Conservation (phyloP, 1,140 invertebrate genomes). For the Drosophila tropicalis region DNA sequence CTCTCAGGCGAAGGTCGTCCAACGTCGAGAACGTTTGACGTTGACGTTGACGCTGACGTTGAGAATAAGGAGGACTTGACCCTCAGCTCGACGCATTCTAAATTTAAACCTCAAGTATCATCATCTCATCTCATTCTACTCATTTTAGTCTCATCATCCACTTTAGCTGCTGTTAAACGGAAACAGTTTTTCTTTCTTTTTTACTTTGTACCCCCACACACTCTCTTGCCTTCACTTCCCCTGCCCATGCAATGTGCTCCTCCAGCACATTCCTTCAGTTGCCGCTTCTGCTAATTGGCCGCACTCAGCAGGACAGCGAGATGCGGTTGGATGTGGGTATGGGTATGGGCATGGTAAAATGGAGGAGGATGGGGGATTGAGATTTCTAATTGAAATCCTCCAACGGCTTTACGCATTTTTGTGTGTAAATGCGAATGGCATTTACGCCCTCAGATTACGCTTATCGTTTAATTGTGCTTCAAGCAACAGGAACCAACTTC, state of each 20-base stretch:
- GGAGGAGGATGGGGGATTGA: conserved; percentile 25
- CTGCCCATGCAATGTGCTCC: not conserved
- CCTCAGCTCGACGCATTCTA: conserved; percentile 29
- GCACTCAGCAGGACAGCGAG: conserved; percentile 52
- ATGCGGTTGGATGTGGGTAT: not conserved
- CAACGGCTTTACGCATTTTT: conserved; percentile 74
- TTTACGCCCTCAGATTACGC: conserved; percentile 68
- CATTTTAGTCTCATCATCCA: conserved; percentile 6
- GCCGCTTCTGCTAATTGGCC: conserved; percentile 75
- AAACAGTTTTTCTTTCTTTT: conserved; percentile 73
- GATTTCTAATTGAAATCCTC: conserved; percentile 70
- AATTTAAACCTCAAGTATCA: conserved; percentile 69
- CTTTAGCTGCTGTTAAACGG: conserved; percentile 53
- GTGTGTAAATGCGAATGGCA: conserved; percentile 64
- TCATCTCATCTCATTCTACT: conserved; percentile 45
- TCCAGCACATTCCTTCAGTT: not conserved
- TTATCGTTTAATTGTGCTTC: conserved; percentile 75
- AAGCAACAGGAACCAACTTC: conserved; percentile 61
- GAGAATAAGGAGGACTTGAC: conserved; percentile 9
- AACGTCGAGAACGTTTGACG: not conserved
- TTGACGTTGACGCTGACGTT: not conserved
- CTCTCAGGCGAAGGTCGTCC: conserved; percentile 1
- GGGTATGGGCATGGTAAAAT: no score
- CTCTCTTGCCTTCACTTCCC: no score
- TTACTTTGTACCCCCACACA: conserved; percentile 29